These are phyloP conservation scores for Tinea semifulvella DNA, from an alignment of 2,888 invertebrate genomes.

Conservation along the genomic window DNA sequence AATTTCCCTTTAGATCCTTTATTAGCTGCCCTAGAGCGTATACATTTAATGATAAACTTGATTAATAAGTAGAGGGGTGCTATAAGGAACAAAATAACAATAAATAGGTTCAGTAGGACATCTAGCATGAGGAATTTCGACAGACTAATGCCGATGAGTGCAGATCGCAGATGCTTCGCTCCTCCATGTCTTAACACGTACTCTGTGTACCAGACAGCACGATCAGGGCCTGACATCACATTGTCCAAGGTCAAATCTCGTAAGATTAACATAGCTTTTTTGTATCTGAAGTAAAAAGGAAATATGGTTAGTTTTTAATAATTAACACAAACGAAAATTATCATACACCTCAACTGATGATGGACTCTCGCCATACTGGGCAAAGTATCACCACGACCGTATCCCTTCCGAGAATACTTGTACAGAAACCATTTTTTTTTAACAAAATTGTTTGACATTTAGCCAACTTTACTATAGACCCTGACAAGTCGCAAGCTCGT, in stretches of 20 bases:
- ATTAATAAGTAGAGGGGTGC: not conserved
- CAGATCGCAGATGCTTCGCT: slow-evolving; percentile 48
- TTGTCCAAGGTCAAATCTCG: slow-evolving; percentile 34
- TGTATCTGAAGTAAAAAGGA: slow-evolving; percentile 37
- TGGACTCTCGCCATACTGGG: too few relatives aligned
- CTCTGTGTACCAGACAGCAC: slow-evolving; percentile 63
- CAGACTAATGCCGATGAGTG: slow-evolving; percentile 40
- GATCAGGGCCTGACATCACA: slow-evolving; percentile 48
- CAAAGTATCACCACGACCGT: too few relatives aligned
- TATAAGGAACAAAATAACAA: not conserved
- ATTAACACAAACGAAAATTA: too few relatives aligned
- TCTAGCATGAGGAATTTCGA: slow-evolving; percentile 50
- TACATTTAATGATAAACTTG: slow-evolving; percentile 17
- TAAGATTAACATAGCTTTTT: slow-evolving; percentile 33
- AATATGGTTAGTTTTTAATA: too few relatives aligned
- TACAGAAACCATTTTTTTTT: too few relatives aligned
- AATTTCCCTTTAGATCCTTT: slow-evolving; percentile 35
- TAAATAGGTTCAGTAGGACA: slow-evolving; percentile 27
- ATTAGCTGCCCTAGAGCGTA: slow-evolving; percentile 28
- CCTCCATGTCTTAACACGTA: slow-evolving; percentile 56
- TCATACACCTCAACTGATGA: too few relatives aligned
- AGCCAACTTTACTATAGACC: too few relatives aligned
- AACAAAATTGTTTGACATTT: too few relatives aligned
- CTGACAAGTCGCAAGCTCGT: too few relatives aligned
- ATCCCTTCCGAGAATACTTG: too few relatives aligned